Evolutionary conservation across 64 coral and sea anemone genomes (phyloP), one percentile per base, ranked within the genome.

Genomic region (Actinia tenebrosa): DNA sequence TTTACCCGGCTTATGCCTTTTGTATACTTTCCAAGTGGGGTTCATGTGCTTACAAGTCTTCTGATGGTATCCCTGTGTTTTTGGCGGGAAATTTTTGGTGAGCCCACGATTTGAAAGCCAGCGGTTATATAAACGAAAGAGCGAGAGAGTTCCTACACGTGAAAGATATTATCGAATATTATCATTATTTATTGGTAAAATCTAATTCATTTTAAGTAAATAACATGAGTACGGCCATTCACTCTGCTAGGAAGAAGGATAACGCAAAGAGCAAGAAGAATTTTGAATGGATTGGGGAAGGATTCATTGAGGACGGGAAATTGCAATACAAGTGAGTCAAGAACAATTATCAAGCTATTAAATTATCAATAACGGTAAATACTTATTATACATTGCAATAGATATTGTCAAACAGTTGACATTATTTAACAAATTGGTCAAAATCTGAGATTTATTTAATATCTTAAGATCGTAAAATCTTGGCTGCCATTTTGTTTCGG

Each of bases 271-370:
- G 58, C 13, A 61, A 84, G 26, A 56, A 22, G 45, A 17, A 56
- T 23, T 88, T 91, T 44, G 84, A 82, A 20, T 95, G 93, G 93
- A 80, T 95, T 82, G 93, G 93, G 53, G 44, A 81, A 71, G 78
- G 87, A 22, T 53, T 26, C n/a, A 88, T 88, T 53, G 46, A 89
- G 20, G 89, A 88, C 61, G 87, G 84, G 44, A 91, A 86, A 86
- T 44, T 82, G 3, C 64, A 69, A 64, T 95, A 91, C 82, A 86
- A 88, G 93, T 94, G 53, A 87, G 82, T 53, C 6, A 25, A 23
- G 19, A 10, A 19, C 19, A 8, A 7, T 64, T 18, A 30, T 75
- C 2, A 4, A 45, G 3, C 4, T 37, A 5, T 11, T 10, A 47
- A 16, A 6, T 11, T 61, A 44, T 58, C 10, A 15, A 52, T 37